Percentiles rank a stretch among this genome's conserved stretches.
Conservation (phyloP, 2,888 invertebrate species). For the Perizoma affinitatum region DNA sequence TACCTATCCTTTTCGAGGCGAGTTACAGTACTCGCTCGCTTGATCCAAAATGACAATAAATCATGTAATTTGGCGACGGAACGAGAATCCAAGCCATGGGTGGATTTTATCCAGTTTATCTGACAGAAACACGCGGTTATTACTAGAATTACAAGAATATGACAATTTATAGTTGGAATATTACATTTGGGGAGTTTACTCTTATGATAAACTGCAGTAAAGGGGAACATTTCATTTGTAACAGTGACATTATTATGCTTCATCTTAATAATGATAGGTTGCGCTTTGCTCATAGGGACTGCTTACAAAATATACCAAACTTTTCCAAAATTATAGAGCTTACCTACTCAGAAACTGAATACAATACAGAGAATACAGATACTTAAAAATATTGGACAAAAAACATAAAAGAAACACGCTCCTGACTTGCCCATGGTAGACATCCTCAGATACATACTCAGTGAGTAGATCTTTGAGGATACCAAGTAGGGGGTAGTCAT, state of each 20-base stretch:
- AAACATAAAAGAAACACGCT: no score
- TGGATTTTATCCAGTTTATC: constrained; percentile 66
- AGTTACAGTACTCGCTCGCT: constrained; percentile 4
- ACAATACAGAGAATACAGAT: no score
- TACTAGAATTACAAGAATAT: constrained; percentile 68
- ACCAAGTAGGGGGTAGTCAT: no score
- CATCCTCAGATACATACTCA: no score
- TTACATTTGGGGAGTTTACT: constrained; percentile 62
- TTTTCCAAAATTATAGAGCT: no score
- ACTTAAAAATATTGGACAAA: no score
- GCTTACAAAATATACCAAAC: background rate
- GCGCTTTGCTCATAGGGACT: constrained; percentile 9
- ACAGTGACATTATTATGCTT: constrained; percentile 30
- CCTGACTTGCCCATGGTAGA: no score
- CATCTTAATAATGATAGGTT: constrained; percentile 30
- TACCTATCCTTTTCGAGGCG: constrained; percentile 8
- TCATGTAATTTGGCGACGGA: constrained; percentile 79
- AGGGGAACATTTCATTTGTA: constrained; percentile 51
- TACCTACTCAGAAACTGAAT: no score
- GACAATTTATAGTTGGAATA: constrained; percentile 70
- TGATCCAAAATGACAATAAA: constrained; percentile 77
- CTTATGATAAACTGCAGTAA: constrained; percentile 57
- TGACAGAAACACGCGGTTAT: constrained; percentile 73
- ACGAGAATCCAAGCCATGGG: constrained; percentile 58
- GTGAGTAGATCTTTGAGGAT: no score